Percentiles rank a stretch among this genome's conserved stretches.
Conservation (phyloP, 2,113 vertebrate genomes). For the Gnathonemus echidnorhynchus region DNA sequence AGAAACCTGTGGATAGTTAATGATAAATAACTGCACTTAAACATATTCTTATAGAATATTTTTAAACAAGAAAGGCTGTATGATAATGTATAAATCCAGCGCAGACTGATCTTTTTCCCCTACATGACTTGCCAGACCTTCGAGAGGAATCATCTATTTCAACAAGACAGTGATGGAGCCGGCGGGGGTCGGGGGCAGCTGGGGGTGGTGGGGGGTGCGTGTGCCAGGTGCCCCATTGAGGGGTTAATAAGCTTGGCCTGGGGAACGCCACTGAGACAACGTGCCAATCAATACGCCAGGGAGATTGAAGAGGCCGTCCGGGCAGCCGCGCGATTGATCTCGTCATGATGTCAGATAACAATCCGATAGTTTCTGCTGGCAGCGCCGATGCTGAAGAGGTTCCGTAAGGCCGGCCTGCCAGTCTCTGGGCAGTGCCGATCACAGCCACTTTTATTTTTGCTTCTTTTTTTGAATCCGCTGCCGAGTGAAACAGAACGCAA, state of each 20-base stretch:
- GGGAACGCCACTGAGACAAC: neutral
- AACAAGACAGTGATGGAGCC: neutral
- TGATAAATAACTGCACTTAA: neutral
- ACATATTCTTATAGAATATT: neutral
- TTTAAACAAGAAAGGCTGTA: neutral
- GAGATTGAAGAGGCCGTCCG: slow-evolving; percentile 16
- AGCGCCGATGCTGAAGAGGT: neutral
- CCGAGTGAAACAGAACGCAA: neutral
- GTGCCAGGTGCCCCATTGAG: neutral
- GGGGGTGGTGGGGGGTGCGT: neutral
- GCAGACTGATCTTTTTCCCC: neutral
- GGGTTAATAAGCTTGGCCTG: slow-evolving; percentile 11
- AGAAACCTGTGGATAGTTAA: neutral
- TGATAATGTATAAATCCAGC: neutral
- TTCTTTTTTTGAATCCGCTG: neutral
- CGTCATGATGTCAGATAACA: slow-evolving; percentile 17
- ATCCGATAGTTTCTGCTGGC: neutral
- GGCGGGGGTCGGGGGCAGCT: neutral
- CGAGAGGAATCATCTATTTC: neutral
- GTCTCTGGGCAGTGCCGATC: neutral
- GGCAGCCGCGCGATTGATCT: slow-evolving; percentile 3
- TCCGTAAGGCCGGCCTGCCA: neutral
- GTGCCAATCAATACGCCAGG: slow-evolving; percentile 16
- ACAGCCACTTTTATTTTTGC: neutral
- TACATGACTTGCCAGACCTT: neutral